These are phyloP conservation scores for Xylota sylvarum DNA, from an alignment of 2,888 invertebrate genomes.

Conservation along the genomic window DNA sequence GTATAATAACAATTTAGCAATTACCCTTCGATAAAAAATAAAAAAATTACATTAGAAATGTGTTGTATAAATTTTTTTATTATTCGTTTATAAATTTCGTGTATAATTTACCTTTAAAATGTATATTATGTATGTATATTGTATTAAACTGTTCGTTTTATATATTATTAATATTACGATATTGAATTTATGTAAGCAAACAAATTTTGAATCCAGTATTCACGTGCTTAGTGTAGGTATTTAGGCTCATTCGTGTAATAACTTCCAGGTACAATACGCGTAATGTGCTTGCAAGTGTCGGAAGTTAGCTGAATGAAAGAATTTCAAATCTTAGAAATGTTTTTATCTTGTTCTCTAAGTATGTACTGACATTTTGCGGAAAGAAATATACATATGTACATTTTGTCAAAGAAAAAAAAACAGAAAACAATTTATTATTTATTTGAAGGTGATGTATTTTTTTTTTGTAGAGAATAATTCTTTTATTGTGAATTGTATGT, in stretches of 20 bases:
- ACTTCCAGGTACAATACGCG: slow-evolving; percentile 7
- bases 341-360: neutral
- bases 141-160: neutral
- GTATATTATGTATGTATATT: slow-evolving; percentile 27
- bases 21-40: neutral
- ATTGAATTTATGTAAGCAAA: neutral
- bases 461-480: neutral
- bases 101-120: slow-evolving; percentile 55
- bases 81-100: slow-evolving; percentile 61
- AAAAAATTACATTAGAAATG: slow-evolving; percentile 8
- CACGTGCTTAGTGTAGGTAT: neutral
- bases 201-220: slow-evolving; percentile 2
- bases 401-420: neutral
- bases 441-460: neutral
- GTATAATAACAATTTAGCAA: neutral
- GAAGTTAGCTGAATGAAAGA: neutral
- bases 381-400: no score
- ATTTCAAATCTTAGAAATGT: neutral
- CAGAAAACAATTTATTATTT: neutral
- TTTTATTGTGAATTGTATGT: neutral
- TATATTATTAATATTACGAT: slow-evolving; percentile 9
- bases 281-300: slow-evolving; percentile 9
- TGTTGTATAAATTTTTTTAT: slow-evolving; percentile 67
- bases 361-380: neutral
- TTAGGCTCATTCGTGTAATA: neutral